A percentile compares a stretch with the other conserved stretches of the same genome.
These are phyloP conservation scores for Sinhomidia bicolor DNA, from an alignment of 2,888 invertebrate genomes.

Conservation along the genomic window DNA sequence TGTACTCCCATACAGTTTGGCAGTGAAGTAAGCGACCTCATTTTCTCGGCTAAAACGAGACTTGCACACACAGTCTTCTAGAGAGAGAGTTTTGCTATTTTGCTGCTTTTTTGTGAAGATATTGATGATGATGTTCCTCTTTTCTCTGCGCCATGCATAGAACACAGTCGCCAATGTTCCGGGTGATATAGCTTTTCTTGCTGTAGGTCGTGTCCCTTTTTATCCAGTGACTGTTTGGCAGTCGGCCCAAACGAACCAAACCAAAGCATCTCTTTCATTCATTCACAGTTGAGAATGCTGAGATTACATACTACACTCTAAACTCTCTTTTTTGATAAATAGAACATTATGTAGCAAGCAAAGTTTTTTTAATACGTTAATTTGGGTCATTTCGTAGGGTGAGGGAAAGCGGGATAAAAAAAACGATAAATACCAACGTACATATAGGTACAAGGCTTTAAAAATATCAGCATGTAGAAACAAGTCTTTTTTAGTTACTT, in stretches of 20 bases:
- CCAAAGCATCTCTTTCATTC: constrained; percentile 46
- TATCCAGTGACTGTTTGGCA: constrained; percentile 74
- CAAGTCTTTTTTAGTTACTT: too few species aligned
- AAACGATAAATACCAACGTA: constrained; percentile 2
- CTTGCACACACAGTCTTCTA: constrained; percentile 62
- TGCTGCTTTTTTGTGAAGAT: constrained; percentile 15
- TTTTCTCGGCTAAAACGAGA: constrained; percentile 70
- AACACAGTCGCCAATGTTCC: constrained; percentile 50
- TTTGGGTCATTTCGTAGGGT: not conserved
- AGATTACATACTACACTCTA: not conserved
- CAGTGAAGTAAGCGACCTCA: constrained; percentile 73
- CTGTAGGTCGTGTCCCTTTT: constrained; percentile 77
- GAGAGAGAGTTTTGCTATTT: constrained; percentile 19
- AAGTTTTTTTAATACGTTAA: constrained; percentile 20
- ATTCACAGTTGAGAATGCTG: constrained; percentile 3
- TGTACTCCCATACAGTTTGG: constrained; percentile 21
- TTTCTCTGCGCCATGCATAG: constrained; percentile 29
- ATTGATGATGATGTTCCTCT: constrained; percentile 47
- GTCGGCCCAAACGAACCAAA: constrained; percentile 69
- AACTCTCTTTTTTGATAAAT: not conserved
- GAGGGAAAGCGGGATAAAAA: not conserved
- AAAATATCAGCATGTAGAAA: not conserved
- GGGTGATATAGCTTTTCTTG: constrained; percentile 73
- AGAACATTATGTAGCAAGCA: not conserved
- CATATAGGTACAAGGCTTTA: too few species aligned